Percentiles rank a stretch among this genome's conserved stretches.
phyloP scores from a whole-genome alignment of 2,888 invertebrate genomes.

The Glaucopsyche alexis region DNA sequence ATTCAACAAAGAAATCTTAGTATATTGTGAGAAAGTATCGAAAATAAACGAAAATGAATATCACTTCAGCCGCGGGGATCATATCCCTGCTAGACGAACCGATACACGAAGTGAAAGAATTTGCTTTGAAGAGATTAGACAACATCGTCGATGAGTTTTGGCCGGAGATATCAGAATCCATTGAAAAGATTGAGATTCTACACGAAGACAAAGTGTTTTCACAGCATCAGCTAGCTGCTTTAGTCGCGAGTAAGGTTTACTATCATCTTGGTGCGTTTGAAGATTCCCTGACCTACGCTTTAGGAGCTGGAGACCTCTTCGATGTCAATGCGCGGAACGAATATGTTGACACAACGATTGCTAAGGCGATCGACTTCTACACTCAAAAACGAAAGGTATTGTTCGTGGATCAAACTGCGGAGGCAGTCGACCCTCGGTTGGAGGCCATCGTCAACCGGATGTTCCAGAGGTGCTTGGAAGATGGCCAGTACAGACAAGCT shows the following conservation, averaged over 20 bases:
- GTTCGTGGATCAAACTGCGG: conserved; percentile 84
- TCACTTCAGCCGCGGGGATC: conserved; percentile 88
- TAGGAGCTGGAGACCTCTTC: conserved; percentile 96
- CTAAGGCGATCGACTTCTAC: conserved; percentile 98
- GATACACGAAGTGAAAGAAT: conserved; percentile 94
- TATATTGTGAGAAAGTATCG: conserved; percentile 31
- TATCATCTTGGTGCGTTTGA: conserved; percentile 98
- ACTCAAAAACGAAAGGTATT: conserved; percentile 91
- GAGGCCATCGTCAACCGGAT: conserved; percentile 97
- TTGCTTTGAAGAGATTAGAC: conserved; percentile 95
- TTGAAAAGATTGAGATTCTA: conserved; percentile 97
- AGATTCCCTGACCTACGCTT: conserved; percentile 97
- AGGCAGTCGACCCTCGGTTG: conserved; percentile 88
- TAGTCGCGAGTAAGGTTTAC: conserved; percentile 99
- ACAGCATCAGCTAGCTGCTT: conserved; percentile 95
- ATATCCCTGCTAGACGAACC: conserved; percentile 97
- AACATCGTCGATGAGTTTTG: conserved; percentile 98
- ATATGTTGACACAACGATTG: conserved; percentile 98
- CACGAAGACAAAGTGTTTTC: conserved; percentile 95
- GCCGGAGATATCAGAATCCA: conserved; percentile 99
- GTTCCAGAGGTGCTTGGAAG: conserved; percentile 97
- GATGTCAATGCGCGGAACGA: conserved; percentile 96
- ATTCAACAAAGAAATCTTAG: conserved; percentile 32
- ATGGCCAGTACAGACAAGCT: conserved; percentile 97
- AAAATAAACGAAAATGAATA: conserved; percentile 61